These are phyloP conservation scores for Lophura nycthemera DNA, from an alignment of 2,113 vertebrate species.

Conservation along the genomic window DNA sequence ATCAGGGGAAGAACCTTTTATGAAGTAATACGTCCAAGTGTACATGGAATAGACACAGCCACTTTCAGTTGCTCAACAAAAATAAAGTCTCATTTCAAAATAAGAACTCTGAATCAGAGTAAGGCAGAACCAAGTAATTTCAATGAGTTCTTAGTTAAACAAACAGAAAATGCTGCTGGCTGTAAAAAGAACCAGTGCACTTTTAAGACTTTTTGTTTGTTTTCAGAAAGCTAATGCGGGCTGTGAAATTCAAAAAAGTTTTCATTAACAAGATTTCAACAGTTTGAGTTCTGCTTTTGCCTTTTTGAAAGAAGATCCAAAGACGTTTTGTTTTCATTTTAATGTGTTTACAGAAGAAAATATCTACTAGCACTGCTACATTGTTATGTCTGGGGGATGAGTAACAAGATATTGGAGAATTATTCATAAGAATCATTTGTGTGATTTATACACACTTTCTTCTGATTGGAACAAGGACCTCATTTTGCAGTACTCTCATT, in stretches of 20 bases:
- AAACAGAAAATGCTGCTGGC: neutral
- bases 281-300: neutral
- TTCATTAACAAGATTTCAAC: neutral
- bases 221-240: neutral
- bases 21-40: constrained; percentile 48
- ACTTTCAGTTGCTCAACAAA: constrained; percentile 9
- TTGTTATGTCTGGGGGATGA: neutral
- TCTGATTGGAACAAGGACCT: neutral
- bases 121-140: neutral
- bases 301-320: neutral
- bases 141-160: neutral
- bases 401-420: neutral
- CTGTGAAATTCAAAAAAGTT: neutral
- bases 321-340: neutral
- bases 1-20: constrained; percentile 63
- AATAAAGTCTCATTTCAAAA: neutral
- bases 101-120: neutral
- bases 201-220: neutral
- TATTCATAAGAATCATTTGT: neutral
- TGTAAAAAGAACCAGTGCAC: neutral
- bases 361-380: neutral
- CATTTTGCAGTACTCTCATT: neutral
- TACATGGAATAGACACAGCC: neutral
- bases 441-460: neutral
- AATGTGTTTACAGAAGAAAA: neutral